Base-by-base conservation (phyloP, 2,797 vertebrate species). In the Sorex maritimensis region DNA sequence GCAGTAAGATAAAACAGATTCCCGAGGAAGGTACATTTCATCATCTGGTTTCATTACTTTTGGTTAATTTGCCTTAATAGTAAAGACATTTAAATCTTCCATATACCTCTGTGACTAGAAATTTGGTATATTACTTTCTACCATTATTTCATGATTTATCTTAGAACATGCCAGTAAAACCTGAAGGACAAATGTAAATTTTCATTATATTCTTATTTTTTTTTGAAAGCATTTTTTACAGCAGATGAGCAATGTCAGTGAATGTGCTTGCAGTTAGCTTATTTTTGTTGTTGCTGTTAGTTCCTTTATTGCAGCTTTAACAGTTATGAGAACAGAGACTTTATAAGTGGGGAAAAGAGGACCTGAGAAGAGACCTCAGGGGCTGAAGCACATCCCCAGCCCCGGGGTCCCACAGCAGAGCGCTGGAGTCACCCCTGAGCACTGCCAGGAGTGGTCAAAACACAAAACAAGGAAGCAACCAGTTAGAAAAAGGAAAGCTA, bases 1-100 rank as follows among this genome's bases (percentile, higher is more conserved):
- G 94, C 49, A 83, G 38, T 17, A 94, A 92, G 92, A 94, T 95
- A 72, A 96, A 94, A 95, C 28, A 85, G 82, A 79, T 58, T 94
- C 73, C 49, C 30, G 24, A 77, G 68, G 82, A 86, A 90, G 46
- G 44, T 2, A 44, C 1, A 84, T 52, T 79, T 90, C 15, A 61
- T 72, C 49, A 71, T 49, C 52, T 91, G 44, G 41, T 89, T 93
- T 88, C 75, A 49, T 6, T 30, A 79, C 10, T 73, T 5, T 28
- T 77, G 28, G 14, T 17, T 91, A 81, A 84, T 26, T 5, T 49
- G 74, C 63, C 74, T 87, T 94, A 80, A 46, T 0, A 75, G 69
- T 24, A 78, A 94, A 72, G 41, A 78, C 14, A 86, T 67, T 69
- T 88, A 81, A 71, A 80, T 82, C 34, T n/a, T 87, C 71, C 71